Evolutionary conservation across 2,797 vertebrate genomes (phyloP), one percentile per base, ranked within the genome.

Genomic region (Pseudotriccus pelzelni): DNA sequence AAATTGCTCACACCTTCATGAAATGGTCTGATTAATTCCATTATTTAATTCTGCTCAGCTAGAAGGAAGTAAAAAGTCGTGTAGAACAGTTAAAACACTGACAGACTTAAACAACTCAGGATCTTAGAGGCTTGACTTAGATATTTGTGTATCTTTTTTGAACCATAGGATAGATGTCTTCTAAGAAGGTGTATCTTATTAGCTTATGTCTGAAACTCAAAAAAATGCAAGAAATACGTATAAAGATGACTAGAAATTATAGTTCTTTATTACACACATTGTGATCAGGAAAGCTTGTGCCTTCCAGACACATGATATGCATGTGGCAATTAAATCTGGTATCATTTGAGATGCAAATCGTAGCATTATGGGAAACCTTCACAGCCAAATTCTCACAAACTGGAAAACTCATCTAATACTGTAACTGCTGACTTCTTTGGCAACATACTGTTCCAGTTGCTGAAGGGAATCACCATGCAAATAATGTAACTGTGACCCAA

Each of bases 401-500:
- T 34, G 70, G 37, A 92, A 93, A 83, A 76, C 14, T 52, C 41
- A n/a, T 37, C 63, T 87, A 67, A 74, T 56, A 39, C 21, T 55
- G 53, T 74, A 90, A 77, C 60, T 41, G 44, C 41, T 84, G 3
- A 50, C 22, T 76, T 75, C 62, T 78, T 22, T 84, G 56, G 21
- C 14, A 21, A 59, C 55, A 66, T 53, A 10, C 4, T 68, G 11
- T 41, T 93, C 47, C 21, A 47, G 64, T 76, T 87, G 70, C 30
- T 92, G n/a, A 89, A 93, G 30, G 47, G 24, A 84, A 87, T 76
- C 59, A 74, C 59, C 44, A 11, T 44, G n/a, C 9, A 90, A 88
- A 55, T 84, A 84, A 30, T n/a, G 3, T 46, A 87, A 68, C 44
- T 76, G 8, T 41, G 14, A 36, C 44, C 18, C 41, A 76, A 60